A percentile compares a stretch with the other conserved stretches of the same genome.
Evolutionary conservation across 30 jellyfish, hydroid and myxozoan species (phyloP).

Genomic region (Turritopsis dohrnii): DNA sequence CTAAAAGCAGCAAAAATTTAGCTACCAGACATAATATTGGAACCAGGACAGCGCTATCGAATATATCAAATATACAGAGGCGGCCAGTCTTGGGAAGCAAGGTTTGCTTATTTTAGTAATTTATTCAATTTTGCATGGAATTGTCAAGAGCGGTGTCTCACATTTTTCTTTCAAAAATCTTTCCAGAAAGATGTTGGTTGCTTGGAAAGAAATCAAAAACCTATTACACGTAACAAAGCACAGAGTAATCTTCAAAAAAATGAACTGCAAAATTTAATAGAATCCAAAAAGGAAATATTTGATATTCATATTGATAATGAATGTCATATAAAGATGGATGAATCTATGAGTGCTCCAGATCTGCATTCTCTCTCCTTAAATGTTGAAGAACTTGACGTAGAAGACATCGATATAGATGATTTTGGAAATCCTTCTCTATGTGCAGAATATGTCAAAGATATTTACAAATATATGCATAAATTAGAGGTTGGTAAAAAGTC

Average conservation of each 20-base stretch:
- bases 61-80: constrained; percentile 24
- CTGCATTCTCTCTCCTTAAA: neutral
- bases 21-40: neutral
- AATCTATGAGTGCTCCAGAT: neutral
- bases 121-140: neutral
- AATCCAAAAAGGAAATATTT: neutral
- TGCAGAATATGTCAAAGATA: constrained; percentile 87
- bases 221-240: neutral
- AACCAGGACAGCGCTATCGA: constrained; percentile 30
- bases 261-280: neutral
- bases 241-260: constrained; percentile 4
- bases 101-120: neutral
- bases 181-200: neutral
- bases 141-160: too few relatives aligned
- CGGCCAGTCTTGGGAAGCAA: neutral
- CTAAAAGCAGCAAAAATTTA: constrained; percentile 17
- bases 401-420: constrained; percentile 68
- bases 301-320: neutral
- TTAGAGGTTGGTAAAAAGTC: constrained; percentile 42
- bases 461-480: constrained; percentile 48
- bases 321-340: neutral
- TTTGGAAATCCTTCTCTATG: constrained; percentile 59
- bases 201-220: neutral
- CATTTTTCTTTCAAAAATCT: too few relatives aligned
- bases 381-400: constrained; percentile 27